phyloP scores from a whole-genome alignment of 2,113 vertebrate genomes.

The Eidolon helvum region DNA sequence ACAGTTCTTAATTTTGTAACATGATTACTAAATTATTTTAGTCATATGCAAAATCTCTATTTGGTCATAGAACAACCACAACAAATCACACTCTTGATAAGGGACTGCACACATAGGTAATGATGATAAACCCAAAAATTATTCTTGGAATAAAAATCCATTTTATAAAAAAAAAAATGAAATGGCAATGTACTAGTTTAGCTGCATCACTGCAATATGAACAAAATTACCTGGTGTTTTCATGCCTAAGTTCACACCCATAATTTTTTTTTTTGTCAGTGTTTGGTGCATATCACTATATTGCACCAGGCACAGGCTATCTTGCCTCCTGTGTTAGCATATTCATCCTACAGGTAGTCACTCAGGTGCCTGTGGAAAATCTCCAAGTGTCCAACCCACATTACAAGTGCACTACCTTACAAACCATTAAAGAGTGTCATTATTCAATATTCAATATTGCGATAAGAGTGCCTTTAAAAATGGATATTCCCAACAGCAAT shows the following conservation, averaged over 20 bases:
- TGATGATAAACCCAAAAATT: neutral
- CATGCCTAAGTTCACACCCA: constrained; percentile 37
- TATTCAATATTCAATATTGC: neutral
- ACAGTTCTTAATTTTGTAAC: neutral
- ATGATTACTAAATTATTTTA: neutral
- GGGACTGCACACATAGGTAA: neutral
- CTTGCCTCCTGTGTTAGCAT: constrained; percentile 44
- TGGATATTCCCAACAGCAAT: neutral
- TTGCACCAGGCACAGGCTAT: constrained; percentile 36
- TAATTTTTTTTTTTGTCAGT: constrained; percentile 67
- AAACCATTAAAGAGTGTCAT: neutral
- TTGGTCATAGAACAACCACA: neutral
- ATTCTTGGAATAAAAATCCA: neutral
- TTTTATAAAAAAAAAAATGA: constrained; percentile 30
- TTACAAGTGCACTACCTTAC: neutral
- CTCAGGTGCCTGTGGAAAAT: neutral
- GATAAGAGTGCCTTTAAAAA: neutral
- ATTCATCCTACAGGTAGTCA: constrained; percentile 40
- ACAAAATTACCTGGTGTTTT: constrained; percentile 28
- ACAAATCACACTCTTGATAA: neutral
- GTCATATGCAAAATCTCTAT: neutral
- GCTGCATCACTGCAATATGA: constrained; percentile 19
- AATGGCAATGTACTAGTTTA: constrained; percentile 27
- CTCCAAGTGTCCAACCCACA: neutral
- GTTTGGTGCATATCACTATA: neutral